Conservation (phyloP, 2,888 invertebrate genomes). For the Clostera curtula region DNA sequence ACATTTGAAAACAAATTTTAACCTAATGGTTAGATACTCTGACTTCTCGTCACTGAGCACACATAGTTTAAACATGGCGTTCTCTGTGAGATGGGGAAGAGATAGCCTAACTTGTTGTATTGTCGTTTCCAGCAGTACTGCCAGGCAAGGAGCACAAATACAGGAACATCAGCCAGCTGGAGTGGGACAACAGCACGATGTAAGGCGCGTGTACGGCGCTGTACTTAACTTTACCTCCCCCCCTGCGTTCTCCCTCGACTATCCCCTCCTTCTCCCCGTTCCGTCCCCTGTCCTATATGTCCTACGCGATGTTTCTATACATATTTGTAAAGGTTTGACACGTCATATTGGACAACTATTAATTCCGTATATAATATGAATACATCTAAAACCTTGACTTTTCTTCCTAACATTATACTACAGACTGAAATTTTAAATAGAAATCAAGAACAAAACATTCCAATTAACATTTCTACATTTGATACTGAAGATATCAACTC, state of each 20-base stretch:
- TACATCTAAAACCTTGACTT: too few relatives aligned
- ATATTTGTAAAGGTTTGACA: constrained; percentile 3
- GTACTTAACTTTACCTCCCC: constrained; percentile 31
- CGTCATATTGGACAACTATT: too few relatives aligned
- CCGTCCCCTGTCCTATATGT: constrained; percentile 17
- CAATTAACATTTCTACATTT: constrained; percentile 5
- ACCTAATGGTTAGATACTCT: too few relatives aligned
- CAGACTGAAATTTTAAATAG: too few relatives aligned
- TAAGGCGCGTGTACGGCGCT: constrained; percentile 50
- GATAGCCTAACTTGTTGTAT: neutral
- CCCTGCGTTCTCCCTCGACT: constrained; percentile 17
- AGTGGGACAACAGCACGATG: constrained; percentile 88
- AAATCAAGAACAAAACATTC: too few relatives aligned
- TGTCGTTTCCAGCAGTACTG: constrained; percentile 43
- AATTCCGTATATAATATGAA: too few relatives aligned
- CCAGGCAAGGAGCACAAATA: constrained; percentile 76
- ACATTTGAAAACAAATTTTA: too few relatives aligned
- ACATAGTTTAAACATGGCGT: too few relatives aligned
- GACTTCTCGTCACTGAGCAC: too few relatives aligned
- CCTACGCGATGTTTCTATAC: neutral
- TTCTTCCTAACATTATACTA: too few relatives aligned
- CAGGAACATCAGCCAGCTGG: constrained; percentile 84
- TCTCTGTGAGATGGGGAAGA: too few relatives aligned
- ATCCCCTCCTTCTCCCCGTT: constrained; percentile 19
- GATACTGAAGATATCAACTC: too few relatives aligned